Evolutionary conservation across 2,888 invertebrate species (phyloP), one percentile per base, ranked within the genome.

Genomic region (Tipula helvola): DNA sequence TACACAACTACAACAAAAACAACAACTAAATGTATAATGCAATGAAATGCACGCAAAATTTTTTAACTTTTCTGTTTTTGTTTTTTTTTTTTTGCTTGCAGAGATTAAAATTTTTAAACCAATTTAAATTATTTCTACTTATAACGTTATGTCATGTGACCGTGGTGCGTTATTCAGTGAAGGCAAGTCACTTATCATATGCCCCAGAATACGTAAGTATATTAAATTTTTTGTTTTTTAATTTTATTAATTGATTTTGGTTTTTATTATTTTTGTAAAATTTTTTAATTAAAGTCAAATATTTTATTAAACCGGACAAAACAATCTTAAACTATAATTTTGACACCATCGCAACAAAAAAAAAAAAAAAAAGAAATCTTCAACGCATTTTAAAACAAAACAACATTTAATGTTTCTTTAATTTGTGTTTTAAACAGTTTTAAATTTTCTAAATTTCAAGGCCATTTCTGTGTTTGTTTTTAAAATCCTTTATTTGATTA

Each of bases 191-290:
- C 86, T 57, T 88, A 85, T 85, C 87, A 52, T 88, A 88, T 52
- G 88, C 88, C 44, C 87, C 88, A 84, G 87, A 88, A 88, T 88
- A 88, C n/a, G 88, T 88, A 85, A 88, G 88, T 88, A 86, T 28
- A 8, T 28, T 71, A 28, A 28, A 28, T 71, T 71, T 18, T 28
- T 16, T 10, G 28, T 71, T 71, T 71, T 18, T 71, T 71, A 39
- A 28, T 71, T 71, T 28, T 10, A 5, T 16, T 0, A n/a, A 52
- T 2, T 28, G 1, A 1, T 28, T 28, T 28, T 28, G 28, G n/a
- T n/a, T n/a, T n/a, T n/a, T n/a, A n/a, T n/a, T 39, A 39, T 39
- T 39, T 39, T 39, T 39, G 39, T 39, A 39, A 39, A 39, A n/a
- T 2, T 28, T 28, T 28, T 28, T 28, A 28, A 28, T 28, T 28